Conservation (phyloP, 2,113 vertebrate species). For the Macroglossus sobrinus region DNA sequence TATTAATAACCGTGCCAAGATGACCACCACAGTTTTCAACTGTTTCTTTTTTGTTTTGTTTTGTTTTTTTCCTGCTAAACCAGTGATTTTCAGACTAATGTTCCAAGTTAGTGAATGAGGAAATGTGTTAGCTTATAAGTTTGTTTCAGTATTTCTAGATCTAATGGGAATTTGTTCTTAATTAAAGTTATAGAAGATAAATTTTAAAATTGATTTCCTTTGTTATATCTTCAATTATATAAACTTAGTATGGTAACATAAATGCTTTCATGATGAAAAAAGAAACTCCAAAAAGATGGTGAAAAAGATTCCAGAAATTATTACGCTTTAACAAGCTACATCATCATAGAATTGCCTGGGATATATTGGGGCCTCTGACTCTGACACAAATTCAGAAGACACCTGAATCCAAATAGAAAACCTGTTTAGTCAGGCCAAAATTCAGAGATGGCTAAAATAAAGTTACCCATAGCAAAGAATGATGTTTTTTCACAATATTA, state of each 20-base stretch:
- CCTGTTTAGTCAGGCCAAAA: neutral
- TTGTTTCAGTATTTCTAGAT: neutral
- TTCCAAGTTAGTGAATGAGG: neutral
- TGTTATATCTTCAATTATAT: neutral
- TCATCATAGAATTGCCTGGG: neutral
- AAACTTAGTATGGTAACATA: neutral
- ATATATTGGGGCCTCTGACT: neutral
- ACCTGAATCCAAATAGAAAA: neutral
- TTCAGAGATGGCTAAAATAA: neutral
- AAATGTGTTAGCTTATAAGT: neutral
- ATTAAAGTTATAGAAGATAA: neutral
- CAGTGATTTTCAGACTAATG: neutral
- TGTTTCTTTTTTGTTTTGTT: neutral
- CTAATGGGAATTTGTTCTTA: neutral
- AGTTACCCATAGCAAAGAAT: neutral
- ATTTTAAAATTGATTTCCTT: neutral
- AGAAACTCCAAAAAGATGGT: neutral
- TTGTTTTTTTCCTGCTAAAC: neutral
- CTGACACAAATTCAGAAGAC: neutral
- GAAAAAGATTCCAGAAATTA: neutral
- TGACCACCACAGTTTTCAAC: neutral
- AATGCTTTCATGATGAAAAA: neutral
- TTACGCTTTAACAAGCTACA: neutral
- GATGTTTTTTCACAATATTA: neutral
- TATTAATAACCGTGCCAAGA: neutral